Percentiles rank a stretch among this genome's conserved stretches.
phyloP scores from a whole-genome alignment of 2,797 vertebrate genomes.

The Hippoglossus hippoglossus region DNA sequence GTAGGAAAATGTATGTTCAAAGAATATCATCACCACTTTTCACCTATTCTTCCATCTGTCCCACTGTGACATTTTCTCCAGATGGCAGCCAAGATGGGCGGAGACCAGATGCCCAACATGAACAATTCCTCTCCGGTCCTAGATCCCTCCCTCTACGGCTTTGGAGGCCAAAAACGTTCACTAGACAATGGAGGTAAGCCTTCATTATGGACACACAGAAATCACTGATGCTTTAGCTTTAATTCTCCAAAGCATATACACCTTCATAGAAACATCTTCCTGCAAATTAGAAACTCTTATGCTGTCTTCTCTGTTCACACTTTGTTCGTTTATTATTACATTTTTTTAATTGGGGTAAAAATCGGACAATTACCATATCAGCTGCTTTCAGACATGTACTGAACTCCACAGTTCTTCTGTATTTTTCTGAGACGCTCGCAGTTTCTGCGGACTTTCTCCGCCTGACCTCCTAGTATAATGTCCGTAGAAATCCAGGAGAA shows the following conservation, averaged over 20 bases:
- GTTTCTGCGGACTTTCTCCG: too few species aligned
- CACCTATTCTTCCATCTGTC: slow-evolving; percentile 31
- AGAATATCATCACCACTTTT: slow-evolving; percentile 22
- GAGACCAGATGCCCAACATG: slow-evolving; percentile 94
- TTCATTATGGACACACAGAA: background rate
- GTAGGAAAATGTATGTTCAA: slow-evolving; percentile 17
- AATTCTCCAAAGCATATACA: background rate
- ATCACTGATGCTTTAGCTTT: slow-evolving; percentile 5
- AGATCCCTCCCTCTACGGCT: slow-evolving; percentile 93
- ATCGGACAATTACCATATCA: too few species aligned
- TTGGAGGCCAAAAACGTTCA: slow-evolving; percentile 93
- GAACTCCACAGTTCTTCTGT: too few species aligned
- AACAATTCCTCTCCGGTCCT: slow-evolving; percentile 93
- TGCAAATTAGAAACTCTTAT: background rate
- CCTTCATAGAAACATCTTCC: slow-evolving; percentile 1
- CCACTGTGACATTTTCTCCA: slow-evolving; percentile 64
- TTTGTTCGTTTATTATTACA: background rate
- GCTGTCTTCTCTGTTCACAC: background rate
- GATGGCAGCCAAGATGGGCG: slow-evolving; percentile 98
- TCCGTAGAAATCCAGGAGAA: too few species aligned
- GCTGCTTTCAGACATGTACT: too few species aligned
- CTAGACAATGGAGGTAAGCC: slow-evolving; percentile 95
- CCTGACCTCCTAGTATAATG: too few species aligned
- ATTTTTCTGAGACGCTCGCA: too few species aligned
- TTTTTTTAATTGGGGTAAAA: too few species aligned